Evolutionary conservation across 2,113 vertebrate species (phyloP), one percentile per base, ranked within the genome.

Genomic region (Maccullochella peelii): DNA sequence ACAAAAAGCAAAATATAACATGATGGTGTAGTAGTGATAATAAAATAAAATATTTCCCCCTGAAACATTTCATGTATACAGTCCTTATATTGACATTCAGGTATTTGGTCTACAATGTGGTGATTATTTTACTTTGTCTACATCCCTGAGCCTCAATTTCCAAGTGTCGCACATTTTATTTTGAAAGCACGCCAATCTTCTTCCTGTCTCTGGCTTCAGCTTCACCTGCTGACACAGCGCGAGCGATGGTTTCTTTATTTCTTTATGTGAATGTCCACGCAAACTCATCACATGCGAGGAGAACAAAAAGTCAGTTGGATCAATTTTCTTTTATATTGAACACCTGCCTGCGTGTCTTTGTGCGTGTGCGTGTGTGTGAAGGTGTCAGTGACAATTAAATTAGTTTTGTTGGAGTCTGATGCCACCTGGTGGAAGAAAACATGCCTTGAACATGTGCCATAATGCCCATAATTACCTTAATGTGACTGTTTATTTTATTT

Each of bases 371-470:
- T 65, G 47, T 38, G n/a, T 36, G 63, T 77, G 57, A 20, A 30
- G 2, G 27, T 21, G 12, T 23, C 6, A 8, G 49, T 36, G 25
- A 20, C 11, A 73, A 8, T 59, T 30, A 1, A 3, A 40, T 18
- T 5, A 8, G 47, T 15, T 76, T 67, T 33, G 59, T 44, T 80
- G 71, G 33, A 18, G 23, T 82, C 47, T 91, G 78, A 78, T 88
- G 67, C 90, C 85, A 70, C 75, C 86, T 88, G 47, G 21, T 77
- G 83, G 33, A n/a, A 8, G 15, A 18, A 11, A 55, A 77, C 42
- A 23, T 47, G 40, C n/a, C 8, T 47, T 14, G 1, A n/a, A 20
- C 18, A 23, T 44, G 11, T n/a, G n/a, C n/a, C n/a, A n/a, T n/a
- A n/a, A n/a, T n/a, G n/a, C n/a, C n/a, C n/a, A n/a, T n/a, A n/a